Conservation (phyloP, 2,797 vertebrate genomes). For the Lophotriccus pileatus region DNA sequence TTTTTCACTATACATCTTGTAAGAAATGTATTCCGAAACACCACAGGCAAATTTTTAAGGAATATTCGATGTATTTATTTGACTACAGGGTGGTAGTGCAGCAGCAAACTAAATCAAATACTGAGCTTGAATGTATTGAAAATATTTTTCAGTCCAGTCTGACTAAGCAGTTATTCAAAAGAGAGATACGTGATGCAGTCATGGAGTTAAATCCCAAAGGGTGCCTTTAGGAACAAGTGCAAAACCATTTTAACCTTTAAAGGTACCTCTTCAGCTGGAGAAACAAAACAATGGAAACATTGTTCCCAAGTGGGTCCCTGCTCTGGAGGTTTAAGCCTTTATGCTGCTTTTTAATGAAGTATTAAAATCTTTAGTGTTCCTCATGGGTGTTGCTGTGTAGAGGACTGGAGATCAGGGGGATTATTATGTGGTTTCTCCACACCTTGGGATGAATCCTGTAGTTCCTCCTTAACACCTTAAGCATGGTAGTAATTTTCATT, state of each 20-base stretch:
- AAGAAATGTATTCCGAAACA: neutral
- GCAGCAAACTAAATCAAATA: neutral
- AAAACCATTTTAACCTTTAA: neutral
- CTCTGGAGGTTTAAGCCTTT: neutral
- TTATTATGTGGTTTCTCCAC: neutral
- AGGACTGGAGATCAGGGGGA: neutral
- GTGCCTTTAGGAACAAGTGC: neutral
- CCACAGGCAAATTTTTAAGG: neutral
- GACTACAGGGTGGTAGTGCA: neutral
- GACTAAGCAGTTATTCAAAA: neutral
- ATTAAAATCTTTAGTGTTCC: neutral
- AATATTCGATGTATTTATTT: neutral
- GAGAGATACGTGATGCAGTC: neutral
- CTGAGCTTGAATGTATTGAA: neutral
- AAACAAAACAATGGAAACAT: neutral
- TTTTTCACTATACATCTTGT: neutral
- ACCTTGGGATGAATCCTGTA: neutral
- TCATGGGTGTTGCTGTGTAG: neutral
- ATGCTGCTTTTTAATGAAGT: neutral
- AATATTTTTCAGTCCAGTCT: neutral
- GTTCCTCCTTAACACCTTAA: neutral
- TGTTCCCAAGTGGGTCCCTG: neutral
- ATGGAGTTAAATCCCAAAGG: neutral
- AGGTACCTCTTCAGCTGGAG: neutral
- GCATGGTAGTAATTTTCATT: neutral